Evolutionary conservation across 2,888 invertebrate genomes (phyloP).

Genomic region (Spisula solida): DNA sequence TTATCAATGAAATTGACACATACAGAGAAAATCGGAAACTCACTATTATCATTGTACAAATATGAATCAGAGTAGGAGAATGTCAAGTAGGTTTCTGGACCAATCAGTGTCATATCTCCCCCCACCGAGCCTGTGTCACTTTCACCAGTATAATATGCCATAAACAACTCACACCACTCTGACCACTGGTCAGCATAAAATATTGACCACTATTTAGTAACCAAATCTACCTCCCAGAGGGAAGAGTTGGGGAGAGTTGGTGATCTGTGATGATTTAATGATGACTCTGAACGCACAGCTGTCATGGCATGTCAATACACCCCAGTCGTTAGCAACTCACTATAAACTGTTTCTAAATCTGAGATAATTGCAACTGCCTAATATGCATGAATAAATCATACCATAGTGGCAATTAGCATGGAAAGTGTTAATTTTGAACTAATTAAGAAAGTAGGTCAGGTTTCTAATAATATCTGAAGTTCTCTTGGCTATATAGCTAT

Average conservation of each 20-base stretch:
- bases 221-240: slow-evolving; percentile 26
- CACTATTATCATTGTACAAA: too few relatives aligned
- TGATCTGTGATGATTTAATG: slow-evolving; percentile 42
- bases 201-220: slow-evolving; percentile 32
- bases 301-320: slow-evolving; percentile 32
- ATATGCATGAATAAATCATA: slow-evolving; percentile 6
- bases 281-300: slow-evolving; percentile 24
- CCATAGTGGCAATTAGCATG: not conserved
- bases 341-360: not conserved
- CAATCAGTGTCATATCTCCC: slow-evolving; percentile 36
- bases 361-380: not conserved
- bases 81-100: slow-evolving; percentile 4
- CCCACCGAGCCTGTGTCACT: slow-evolving; percentile 28
- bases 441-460: slow-evolving; percentile 4
- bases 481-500: too few relatives aligned
- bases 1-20: too few relatives aligned
- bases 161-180: slow-evolving; percentile 42
- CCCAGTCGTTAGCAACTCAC: not conserved
- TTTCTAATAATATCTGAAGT: not conserved
- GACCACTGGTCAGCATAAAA: not conserved
- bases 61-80: slow-evolving; percentile 23
- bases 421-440: not conserved
- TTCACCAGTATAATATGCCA: slow-evolving; percentile 41
- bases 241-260: not conserved
- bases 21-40: too few relatives aligned